A percentile compares a stretch with the other conserved stretches of the same genome.
phyloP scores from a whole-genome alignment of 2,797 vertebrate genomes.

The Hemitrygon akajei region DNA sequence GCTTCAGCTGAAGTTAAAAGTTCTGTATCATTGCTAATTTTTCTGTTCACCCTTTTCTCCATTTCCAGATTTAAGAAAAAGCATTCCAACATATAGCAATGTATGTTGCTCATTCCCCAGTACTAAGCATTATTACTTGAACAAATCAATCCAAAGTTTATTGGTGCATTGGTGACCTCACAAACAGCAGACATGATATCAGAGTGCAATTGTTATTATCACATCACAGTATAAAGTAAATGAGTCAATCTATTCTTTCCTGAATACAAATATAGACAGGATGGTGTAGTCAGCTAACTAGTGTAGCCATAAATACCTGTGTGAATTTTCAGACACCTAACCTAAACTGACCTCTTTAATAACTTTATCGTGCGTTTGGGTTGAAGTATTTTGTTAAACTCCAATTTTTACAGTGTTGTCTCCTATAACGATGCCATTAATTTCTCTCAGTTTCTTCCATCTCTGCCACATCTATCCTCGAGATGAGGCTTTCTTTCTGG shows the following conservation, averaged over 20 bases:
- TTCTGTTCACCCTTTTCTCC: background rate
- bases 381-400: background rate
- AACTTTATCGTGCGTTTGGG: background rate
- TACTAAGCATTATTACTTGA: background rate
- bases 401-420: background rate
- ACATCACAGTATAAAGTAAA: background rate
- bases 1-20: background rate
- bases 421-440: too few species aligned
- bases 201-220: background rate
- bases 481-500: too few species aligned
- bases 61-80: background rate
- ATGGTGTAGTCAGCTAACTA: background rate
- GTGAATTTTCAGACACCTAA: background rate
- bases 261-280: background rate
- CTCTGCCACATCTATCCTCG: too few species aligned
- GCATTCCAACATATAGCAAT: background rate
- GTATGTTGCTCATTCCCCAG: background rate
- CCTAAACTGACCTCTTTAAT: background rate
- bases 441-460: too few species aligned
- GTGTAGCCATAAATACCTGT: background rate
- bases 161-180: background rate
- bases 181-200: background rate
- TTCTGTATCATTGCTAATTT: background rate
- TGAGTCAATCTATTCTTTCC: background rate
- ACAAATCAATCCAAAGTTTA: background rate